Evolutionary conservation across 2,888 invertebrate species (phyloP).

Genomic region (Drosophila infuscata): DNA sequence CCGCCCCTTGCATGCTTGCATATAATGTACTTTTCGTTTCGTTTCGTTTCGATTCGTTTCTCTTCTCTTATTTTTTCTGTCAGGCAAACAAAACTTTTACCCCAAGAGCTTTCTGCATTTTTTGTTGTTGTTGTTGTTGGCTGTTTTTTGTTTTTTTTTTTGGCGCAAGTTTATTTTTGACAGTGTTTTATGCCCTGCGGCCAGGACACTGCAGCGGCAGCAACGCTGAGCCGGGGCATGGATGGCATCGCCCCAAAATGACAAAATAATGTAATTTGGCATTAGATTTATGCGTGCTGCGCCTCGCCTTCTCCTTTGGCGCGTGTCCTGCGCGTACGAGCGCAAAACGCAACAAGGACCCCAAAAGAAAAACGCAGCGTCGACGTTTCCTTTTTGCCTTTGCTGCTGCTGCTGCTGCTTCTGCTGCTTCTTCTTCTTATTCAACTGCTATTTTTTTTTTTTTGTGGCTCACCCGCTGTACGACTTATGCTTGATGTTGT

Average conservation of each 20-base stretch:
- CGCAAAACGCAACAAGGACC: constrained; percentile 39
- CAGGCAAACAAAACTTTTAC: constrained; percentile 65
- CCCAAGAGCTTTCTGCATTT: constrained; percentile 80
- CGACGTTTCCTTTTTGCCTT: constrained; percentile 52
- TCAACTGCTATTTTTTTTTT: neutral
- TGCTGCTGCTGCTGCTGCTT: neutral
- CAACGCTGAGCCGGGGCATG: neutral
- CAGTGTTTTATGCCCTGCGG: constrained; percentile 75
- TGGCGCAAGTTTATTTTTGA: constrained; percentile 73
- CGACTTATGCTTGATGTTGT: constrained; percentile 43
- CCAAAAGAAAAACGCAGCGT: constrained; percentile 69
- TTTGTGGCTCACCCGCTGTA: constrained; percentile 20
- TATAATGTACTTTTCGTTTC: constrained; percentile 73
- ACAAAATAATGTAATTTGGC: constrained; percentile 79
- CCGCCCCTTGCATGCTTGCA: constrained; percentile 61
- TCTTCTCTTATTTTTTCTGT: neutral
- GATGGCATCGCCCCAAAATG: constrained; percentile 57
- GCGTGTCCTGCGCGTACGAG: constrained; percentile 31
- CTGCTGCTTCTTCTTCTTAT: neutral
- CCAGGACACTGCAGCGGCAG: constrained; percentile 67
- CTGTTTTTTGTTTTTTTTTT: constrained; percentile 19
- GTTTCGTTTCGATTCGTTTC: constrained; percentile 1
- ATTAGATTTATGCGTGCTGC: constrained; percentile 76
- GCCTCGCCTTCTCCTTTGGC: constrained; percentile 49
- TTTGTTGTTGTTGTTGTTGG: constrained; percentile 1